A percentile compares a stretch with the other conserved stretches of the same genome.
These are phyloP conservation scores for Lepidurus packardi DNA, from an alignment of 1,140 invertebrate genomes.

Conservation along the genomic window DNA sequence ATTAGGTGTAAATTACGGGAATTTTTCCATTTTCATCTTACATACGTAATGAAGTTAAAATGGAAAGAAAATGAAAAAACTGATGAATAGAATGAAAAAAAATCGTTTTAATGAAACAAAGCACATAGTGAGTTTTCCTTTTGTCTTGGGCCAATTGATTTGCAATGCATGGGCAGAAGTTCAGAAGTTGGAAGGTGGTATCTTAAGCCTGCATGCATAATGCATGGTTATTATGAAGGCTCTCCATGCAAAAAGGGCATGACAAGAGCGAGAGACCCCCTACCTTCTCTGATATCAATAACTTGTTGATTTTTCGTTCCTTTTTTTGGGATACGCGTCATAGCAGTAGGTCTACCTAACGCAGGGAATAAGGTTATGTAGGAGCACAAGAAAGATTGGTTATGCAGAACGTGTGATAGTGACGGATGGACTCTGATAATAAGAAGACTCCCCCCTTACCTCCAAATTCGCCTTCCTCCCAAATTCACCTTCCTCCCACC, in stretches of 20 bases:
- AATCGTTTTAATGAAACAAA: not conserved
- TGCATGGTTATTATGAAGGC: not conserved
- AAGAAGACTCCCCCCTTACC: not conserved
- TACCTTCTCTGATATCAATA: constrained; percentile 15
- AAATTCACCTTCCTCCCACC: not conserved
- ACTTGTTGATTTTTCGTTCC: not conserved
- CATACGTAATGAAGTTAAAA: too few species aligned
- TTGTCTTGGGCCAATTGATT: not conserved
- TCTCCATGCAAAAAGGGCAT: not conserved
- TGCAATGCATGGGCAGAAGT: not conserved
- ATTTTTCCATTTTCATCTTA: too few species aligned
- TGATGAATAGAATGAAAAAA: too few species aligned
- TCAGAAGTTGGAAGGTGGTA: not conserved
- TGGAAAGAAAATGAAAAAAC: too few species aligned
- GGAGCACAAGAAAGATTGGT: not conserved
- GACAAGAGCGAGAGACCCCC: not conserved
- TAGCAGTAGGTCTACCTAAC: not conserved
- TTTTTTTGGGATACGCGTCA: not conserved
- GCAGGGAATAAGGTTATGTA: too few species aligned
- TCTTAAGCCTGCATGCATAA: not conserved
- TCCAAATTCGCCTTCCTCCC: not conserved
- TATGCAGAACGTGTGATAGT: constrained; percentile 19
- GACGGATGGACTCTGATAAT: not conserved
- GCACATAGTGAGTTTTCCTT: not conserved
- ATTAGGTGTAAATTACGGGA: too few species aligned